Conservation (phyloP, 2,113 vertebrate species). For the Amazona vittata region DNA sequence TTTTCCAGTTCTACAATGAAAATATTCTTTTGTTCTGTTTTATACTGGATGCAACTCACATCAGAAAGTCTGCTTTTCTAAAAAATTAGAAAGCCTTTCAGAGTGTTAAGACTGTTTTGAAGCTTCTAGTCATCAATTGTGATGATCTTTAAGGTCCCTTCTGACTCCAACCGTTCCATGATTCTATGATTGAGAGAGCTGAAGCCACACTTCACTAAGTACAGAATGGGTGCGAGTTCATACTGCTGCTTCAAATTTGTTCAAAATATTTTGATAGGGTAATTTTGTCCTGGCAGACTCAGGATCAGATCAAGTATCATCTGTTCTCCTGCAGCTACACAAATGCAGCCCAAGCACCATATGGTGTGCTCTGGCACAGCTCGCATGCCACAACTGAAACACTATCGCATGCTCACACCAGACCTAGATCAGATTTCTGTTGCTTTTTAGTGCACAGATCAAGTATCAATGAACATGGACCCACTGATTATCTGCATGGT, state of each 20-base stretch:
- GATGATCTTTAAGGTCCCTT: neutral
- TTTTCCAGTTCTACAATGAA: neutral
- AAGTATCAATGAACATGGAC: neutral
- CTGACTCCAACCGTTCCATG: neutral
- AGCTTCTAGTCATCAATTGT: neutral
- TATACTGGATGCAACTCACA: neutral
- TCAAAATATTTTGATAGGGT: conserved; percentile 47
- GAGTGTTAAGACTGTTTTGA: neutral
- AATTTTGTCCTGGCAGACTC: conserved; percentile 52
- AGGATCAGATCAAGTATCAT: conserved; percentile 27
- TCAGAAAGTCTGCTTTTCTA: neutral
- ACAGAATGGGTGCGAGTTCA: neutral
- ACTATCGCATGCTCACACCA: neutral
- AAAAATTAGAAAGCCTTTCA: neutral
- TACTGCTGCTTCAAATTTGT: neutral
- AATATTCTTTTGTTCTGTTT: neutral
- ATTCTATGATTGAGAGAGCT: neutral
- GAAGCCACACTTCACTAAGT: neutral
- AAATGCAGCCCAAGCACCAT: conserved; percentile 31
- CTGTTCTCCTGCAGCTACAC: conserved; percentile 16
- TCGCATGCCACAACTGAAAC: neutral
- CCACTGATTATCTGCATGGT: neutral
- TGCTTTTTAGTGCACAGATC: neutral
- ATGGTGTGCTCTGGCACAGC: conserved; percentile 2
- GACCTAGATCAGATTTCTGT: neutral